Conservation (phyloP, 1,140 invertebrate genomes). For the Hyles euphorbiae region DNA sequence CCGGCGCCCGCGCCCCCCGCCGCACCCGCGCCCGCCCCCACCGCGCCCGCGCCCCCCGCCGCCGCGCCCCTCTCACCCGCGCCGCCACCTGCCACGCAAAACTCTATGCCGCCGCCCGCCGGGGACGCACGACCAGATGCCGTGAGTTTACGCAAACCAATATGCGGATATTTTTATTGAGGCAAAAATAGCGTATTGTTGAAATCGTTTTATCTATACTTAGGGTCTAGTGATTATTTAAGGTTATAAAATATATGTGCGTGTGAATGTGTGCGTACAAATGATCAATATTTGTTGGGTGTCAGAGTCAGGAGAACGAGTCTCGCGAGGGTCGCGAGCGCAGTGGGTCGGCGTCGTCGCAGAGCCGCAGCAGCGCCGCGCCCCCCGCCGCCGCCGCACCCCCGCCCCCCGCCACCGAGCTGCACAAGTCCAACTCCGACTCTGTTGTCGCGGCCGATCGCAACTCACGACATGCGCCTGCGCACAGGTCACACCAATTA, state of each 20-base stretch:
- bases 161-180: too few relatives aligned
- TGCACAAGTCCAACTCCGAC: conserved; percentile 41
- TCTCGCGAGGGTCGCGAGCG: conserved; percentile 25
- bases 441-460: conserved; percentile 6
- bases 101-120: neutral
- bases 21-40: conserved; percentile 7
- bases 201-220: neutral
- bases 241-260: too few relatives aligned
- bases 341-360: conserved; percentile 37
- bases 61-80: neutral
- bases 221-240: neutral
- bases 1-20: conserved; percentile 55
- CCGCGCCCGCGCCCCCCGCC: neutral
- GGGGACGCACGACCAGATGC: conserved; percentile 30
- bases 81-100: too few relatives aligned
- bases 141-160: conserved; percentile 17
- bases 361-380: conserved; percentile 20
- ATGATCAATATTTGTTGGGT: too few relatives aligned
- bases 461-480: neutral
- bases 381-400: conserved; percentile 22
- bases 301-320: conserved; percentile 25
- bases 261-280: neutral
- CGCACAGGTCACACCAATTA: neutral
- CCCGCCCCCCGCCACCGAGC: conserved; percentile 17
- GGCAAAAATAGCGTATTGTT: too few relatives aligned